phyloP scores from a whole-genome alignment of 1,140 invertebrate species.

The Marisa cornuarietis region DNA sequence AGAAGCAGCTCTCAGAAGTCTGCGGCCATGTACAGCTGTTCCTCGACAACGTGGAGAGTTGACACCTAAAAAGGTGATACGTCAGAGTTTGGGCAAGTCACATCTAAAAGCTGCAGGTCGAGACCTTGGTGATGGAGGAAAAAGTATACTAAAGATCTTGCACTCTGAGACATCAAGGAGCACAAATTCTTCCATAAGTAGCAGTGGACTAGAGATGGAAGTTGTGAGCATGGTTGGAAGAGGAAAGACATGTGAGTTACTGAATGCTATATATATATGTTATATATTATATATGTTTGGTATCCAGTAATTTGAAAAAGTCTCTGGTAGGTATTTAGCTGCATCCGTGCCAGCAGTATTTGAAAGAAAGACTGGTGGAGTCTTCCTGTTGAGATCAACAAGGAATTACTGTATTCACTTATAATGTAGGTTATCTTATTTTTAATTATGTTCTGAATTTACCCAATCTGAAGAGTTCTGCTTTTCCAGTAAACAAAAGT shows the following conservation, averaged over 20 bases:
- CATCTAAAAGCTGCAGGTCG: constrained; percentile 32
- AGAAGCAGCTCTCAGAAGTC: constrained; percentile 19
- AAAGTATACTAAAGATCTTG: background rate
- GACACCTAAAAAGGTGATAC: constrained; percentile 28
- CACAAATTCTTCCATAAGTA: background rate
- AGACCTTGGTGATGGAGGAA: background rate
- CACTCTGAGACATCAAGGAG: background rate
- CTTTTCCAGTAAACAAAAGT: too few relatives aligned
- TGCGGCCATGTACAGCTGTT: constrained; percentile 45
- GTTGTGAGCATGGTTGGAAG: constrained; percentile 2
- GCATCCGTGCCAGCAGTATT: too few relatives aligned
- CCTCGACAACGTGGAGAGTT: constrained; percentile 29
- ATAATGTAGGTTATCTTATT: too few relatives aligned
- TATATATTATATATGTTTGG: too few relatives aligned
- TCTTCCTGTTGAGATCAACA: too few relatives aligned
- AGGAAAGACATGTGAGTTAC: background rate
- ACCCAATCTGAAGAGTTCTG: too few relatives aligned
- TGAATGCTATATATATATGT: too few relatives aligned
- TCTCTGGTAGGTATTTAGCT: too few relatives aligned
- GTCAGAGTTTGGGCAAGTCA: constrained; percentile 37
- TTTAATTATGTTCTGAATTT: too few relatives aligned
- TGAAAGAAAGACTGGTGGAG: too few relatives aligned
- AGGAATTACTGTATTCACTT: too few relatives aligned
- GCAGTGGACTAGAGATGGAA: background rate
- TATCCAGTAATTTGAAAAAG: too few relatives aligned